phyloP scores from a whole-genome alignment of 1,140 invertebrate genomes.

The Drosophila neocordata region DNA sequence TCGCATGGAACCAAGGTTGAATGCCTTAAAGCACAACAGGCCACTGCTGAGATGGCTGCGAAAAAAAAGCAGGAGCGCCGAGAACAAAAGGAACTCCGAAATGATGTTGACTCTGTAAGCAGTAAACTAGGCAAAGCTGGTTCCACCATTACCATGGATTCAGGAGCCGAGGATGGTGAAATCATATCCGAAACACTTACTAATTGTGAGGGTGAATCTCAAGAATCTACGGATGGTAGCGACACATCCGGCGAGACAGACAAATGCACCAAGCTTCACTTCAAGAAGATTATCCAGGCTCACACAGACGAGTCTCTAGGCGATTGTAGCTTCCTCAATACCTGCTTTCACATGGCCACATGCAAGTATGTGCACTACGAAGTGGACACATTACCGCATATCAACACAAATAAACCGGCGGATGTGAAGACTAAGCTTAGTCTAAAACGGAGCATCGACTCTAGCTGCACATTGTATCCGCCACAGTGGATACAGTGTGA shows the following conservation, averaged over 20 bases:
- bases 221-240: conserved; percentile 63
- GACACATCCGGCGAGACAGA: conserved; percentile 58
- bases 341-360: conserved; percentile 99
- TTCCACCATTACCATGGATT: conserved; percentile 1
- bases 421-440: conserved; percentile 77
- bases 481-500: conserved; percentile 99
- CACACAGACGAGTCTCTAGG: conserved; percentile 98
- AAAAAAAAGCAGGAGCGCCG: conserved; percentile 73
- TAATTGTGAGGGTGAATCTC: conserved; percentile 61
- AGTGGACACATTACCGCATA: conserved; percentile 87
- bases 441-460: conserved; percentile 74
- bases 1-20: conserved; percentile 96
- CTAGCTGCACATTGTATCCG: conserved; percentile 90
- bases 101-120: background rate
- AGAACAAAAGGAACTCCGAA: conserved; percentile 76
- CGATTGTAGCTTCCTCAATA: conserved; percentile 98
- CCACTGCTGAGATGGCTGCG: conserved; percentile 82
- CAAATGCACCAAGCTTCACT: conserved; percentile 95
- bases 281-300: conserved; percentile 98
- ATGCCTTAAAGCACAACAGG: conserved; percentile 88
- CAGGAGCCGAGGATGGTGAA: conserved; percentile 67
- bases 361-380: conserved; percentile 99
- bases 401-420: conserved; percentile 79
- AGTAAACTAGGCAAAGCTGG: conserved; percentile 37
- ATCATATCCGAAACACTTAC: conserved; percentile 59